Conservation (phyloP, 2,113 vertebrate genomes). For the Lutjanus erythropterus region DNA sequence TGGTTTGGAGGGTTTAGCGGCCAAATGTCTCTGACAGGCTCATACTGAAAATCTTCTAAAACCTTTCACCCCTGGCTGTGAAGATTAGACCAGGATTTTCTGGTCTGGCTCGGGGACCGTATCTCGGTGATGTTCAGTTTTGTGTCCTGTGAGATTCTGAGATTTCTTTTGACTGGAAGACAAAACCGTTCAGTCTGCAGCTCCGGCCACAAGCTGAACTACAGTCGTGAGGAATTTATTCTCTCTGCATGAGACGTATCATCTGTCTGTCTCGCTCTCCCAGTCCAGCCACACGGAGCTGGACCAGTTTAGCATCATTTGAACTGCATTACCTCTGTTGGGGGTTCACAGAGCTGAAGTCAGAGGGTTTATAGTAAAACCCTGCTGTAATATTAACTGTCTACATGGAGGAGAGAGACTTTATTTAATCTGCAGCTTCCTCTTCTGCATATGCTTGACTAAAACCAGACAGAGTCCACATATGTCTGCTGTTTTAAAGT, state of each 20-base stretch:
- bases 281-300: constrained; percentile 1
- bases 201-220: constrained; percentile 9
- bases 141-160: constrained; percentile 18
- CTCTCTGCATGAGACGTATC: constrained; percentile 26
- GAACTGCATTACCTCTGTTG: background rate
- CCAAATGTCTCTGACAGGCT: constrained; percentile 39
- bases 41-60: constrained; percentile 38
- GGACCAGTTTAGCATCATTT: constrained; percentile 29
- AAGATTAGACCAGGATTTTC: constrained; percentile 59
- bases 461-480: background rate
- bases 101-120: constrained; percentile 25
- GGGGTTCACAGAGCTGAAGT: constrained; percentile 8
- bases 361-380: constrained; percentile 8
- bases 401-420: background rate
- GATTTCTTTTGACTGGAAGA: constrained; percentile 37
- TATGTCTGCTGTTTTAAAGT: background rate
- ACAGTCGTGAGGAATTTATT: constrained; percentile 20
- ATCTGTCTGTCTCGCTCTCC: background rate
- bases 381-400: constrained; percentile 11
- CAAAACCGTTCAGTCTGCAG: constrained; percentile 4
- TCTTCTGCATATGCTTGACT: background rate
- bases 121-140: constrained; percentile 36
- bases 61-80: constrained; percentile 56
- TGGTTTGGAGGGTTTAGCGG: constrained; percentile 23
- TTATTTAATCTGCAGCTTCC: background rate